A percentile compares a stretch with the other conserved stretches of the same genome.
Evolutionary conservation across 2,113 vertebrate genomes (phyloP).

Genomic region (Regulus satrapa): DNA sequence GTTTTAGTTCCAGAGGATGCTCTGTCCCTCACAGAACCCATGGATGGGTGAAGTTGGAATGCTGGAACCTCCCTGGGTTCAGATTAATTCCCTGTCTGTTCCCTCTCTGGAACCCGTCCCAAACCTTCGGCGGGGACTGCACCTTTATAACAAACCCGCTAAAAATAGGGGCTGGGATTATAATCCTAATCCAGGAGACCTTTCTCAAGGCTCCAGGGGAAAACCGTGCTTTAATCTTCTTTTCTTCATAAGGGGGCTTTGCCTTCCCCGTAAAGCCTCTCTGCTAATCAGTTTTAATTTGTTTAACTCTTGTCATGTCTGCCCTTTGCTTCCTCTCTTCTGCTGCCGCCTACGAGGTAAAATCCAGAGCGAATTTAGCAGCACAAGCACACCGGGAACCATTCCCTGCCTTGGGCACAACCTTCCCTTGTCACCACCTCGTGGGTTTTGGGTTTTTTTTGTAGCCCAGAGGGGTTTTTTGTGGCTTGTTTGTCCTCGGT

Average conservation of each 20-base stretch:
- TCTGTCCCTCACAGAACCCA: neutral
- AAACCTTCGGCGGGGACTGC: neutral
- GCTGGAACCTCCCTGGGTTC: neutral
- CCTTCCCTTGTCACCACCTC: neutral
- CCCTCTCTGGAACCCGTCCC: neutral
- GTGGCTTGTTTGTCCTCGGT: neutral
- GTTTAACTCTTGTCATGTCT: conserved; percentile 8
- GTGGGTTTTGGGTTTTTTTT: no score
- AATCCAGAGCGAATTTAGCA: neutral
- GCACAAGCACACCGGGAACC: rapidly evolving
- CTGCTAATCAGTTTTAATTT: conserved; percentile 34
- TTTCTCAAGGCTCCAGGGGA: neutral
- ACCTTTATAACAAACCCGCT: neutral
- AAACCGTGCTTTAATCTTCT: conserved; percentile 49
- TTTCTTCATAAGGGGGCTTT: neutral
- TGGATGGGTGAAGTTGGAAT: neutral
- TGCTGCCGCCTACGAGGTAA: neutral
- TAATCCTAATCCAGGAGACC: neutral
- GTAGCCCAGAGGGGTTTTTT: rapidly evolving
- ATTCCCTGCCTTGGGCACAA: neutral
- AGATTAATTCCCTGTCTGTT: neutral
- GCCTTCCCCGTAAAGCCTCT: neutral
- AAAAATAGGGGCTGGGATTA: conserved; percentile 35
- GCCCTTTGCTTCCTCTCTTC: neutral
- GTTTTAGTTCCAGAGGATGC: neutral